These are phyloP conservation scores for Petroica traversi DNA, from an alignment of 2,113 vertebrate genomes.

Conservation along the genomic window DNA sequence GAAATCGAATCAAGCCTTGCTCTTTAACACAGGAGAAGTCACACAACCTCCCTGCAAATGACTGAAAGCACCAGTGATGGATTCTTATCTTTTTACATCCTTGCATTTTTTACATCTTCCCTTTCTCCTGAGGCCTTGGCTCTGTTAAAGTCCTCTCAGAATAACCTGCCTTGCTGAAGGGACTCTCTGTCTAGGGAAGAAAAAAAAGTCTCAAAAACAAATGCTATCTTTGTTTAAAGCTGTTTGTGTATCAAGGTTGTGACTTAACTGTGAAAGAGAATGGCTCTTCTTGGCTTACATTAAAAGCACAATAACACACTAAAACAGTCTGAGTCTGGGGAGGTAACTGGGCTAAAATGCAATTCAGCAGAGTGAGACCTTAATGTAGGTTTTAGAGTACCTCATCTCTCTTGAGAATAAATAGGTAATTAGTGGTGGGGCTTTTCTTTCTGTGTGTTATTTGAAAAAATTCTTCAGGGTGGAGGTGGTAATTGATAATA, in stretches of 20 bases:
- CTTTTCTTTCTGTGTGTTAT: background rate
- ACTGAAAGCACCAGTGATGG: accelerated
- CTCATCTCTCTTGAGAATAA: background rate
- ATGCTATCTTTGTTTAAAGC: background rate
- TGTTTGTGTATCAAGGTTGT: conserved; percentile 30
- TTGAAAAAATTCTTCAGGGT: background rate
- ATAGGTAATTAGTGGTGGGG: background rate
- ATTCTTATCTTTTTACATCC: background rate
- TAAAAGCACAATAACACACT: background rate
- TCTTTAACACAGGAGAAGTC: background rate
- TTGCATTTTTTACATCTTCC: background rate
- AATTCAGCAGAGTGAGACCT: background rate
- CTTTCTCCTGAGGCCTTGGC: background rate
- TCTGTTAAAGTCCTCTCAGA: background rate
- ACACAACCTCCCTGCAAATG: background rate
- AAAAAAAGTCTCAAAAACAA: background rate
- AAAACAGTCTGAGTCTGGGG: background rate
- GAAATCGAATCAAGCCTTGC: background rate
- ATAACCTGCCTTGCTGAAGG: background rate
- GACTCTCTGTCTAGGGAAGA: background rate
- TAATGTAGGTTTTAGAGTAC: background rate
- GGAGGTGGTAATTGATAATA: background rate
- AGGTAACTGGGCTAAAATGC: background rate
- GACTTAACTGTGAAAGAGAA: background rate
- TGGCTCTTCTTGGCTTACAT: background rate